A percentile compares a stretch with the other conserved stretches of the same genome.
These are phyloP conservation scores for Acanthosoma haemorrhoidale DNA, from an alignment of 2,888 invertebrate genomes.

Conservation along the genomic window DNA sequence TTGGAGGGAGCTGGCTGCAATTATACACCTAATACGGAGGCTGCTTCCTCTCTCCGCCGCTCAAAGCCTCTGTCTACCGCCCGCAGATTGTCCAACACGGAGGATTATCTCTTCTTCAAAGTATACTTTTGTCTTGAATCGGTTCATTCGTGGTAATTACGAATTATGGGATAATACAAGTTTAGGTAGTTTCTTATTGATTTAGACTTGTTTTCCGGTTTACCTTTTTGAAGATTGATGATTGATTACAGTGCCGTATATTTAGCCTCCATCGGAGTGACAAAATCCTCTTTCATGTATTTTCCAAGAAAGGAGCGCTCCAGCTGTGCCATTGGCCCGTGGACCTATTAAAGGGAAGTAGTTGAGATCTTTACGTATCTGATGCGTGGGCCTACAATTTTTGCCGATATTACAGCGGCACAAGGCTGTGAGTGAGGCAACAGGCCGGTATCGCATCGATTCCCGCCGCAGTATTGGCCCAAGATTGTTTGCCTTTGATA, in stretches of 20 bases:
- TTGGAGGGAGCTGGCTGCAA: neutral
- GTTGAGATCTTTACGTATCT: neutral
- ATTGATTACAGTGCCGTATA: no score
- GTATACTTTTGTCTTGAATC: no score
- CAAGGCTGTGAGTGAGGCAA: neutral
- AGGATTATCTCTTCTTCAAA: neutral
- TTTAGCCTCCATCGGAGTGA: no score
- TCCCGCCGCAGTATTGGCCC: neutral
- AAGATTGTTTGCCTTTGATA: slow-evolving; percentile 11
- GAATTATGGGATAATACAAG: no score
- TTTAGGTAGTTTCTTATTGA: neutral
- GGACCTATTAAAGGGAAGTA: neutral
- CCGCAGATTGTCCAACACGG: neutral
- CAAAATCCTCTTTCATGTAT: no score
- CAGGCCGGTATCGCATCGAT: neutral
- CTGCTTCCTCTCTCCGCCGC: neutral
- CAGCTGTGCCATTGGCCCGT: no score
- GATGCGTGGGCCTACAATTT: slow-evolving; percentile 10
- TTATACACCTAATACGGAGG: neutral
- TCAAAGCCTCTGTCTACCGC: neutral
- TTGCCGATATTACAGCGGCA: neutral
- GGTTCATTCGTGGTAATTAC: no score
- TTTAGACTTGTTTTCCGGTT: neutral
- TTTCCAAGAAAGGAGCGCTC: no score
- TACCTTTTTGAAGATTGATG: no score